Conservation (phyloP, 2,797 vertebrate genomes). For the Microctenopoma steveboyesi region DNA sequence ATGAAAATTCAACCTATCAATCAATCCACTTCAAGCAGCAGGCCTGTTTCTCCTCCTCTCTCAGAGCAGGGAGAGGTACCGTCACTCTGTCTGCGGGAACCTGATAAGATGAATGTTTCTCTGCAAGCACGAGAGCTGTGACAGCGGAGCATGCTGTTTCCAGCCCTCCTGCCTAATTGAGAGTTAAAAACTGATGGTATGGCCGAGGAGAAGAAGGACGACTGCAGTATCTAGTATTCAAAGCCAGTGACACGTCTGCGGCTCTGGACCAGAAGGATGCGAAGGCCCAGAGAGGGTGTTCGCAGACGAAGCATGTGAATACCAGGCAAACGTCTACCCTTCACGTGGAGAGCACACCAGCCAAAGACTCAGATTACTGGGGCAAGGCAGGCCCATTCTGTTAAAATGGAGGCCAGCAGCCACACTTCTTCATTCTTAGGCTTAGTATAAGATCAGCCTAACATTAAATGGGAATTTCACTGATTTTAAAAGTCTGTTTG, state of each 20-base stretch:
- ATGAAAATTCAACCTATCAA: constrained; percentile 48
- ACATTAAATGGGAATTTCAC: background rate
- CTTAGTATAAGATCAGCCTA: background rate
- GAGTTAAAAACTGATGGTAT: constrained; percentile 42
- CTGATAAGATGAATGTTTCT: constrained; percentile 52
- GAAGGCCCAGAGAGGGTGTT: constrained; percentile 48
- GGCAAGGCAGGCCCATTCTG: constrained; percentile 4
- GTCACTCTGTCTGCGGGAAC: constrained; percentile 48
- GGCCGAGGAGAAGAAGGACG: constrained; percentile 32
- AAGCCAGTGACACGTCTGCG: constrained; percentile 46
- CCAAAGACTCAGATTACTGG: constrained; percentile 34
- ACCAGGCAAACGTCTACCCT: constrained; percentile 50
- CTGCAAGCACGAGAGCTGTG: constrained; percentile 36
- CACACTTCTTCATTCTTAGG: constrained; percentile 6
- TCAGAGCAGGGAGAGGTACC: constrained; percentile 32
- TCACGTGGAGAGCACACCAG: constrained; percentile 27
- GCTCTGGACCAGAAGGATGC: constrained; percentile 51
- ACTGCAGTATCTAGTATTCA: constrained; percentile 49
- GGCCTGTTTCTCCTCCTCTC: constrained; percentile 33
- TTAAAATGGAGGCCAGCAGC: constrained; percentile 9
- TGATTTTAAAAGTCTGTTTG: constrained; percentile 8
- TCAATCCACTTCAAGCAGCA: constrained; percentile 50
- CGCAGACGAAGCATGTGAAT: constrained; percentile 63
- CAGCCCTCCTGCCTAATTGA: constrained; percentile 46
- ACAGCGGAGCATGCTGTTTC: constrained; percentile 49